Percentiles rank a stretch among this genome's conserved stretches.
Evolutionary conservation across 2,888 invertebrate species (phyloP).

Genomic region (Empis stercorea): DNA sequence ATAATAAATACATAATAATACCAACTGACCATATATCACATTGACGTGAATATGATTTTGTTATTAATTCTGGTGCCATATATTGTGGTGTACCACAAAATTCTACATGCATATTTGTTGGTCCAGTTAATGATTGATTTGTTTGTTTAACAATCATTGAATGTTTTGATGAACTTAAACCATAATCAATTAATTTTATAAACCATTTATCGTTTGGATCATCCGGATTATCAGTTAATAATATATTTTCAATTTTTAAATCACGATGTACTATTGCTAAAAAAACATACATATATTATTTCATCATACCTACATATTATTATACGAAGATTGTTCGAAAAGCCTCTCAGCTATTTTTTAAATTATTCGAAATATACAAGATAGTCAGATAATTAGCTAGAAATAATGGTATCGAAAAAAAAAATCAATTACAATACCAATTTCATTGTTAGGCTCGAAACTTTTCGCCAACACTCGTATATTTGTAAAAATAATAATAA

Average conservation of each 20-base stretch:
- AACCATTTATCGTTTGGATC: constrained; percentile 4
- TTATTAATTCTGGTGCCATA: constrained; percentile 8
- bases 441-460: too few relatives aligned
- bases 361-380: too few relatives aligned
- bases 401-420: too few relatives aligned
- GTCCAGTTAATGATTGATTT: too few relatives aligned
- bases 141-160: not conserved
- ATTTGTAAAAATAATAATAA: not conserved
- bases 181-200: constrained; percentile 6
- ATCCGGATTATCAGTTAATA: constrained; percentile 2
- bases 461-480: too few relatives aligned
- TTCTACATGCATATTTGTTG: not conserved
- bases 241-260: constrained; percentile 8
- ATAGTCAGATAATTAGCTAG: too few relatives aligned
- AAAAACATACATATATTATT: not conserved
- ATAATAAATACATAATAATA: constrained; percentile 5
- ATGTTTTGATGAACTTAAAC: constrained; percentile 2
- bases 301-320: too few relatives aligned
- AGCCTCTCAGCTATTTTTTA: too few relatives aligned
- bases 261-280: constrained; percentile 7
- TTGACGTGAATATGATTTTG: constrained; percentile 5
- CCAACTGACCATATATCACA: constrained; percentile 9
- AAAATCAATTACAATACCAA: too few relatives aligned
- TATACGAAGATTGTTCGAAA: too few relatives aligned
- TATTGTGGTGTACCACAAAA: constrained; percentile 8